phyloP scores from a whole-genome alignment of 2,888 invertebrate genomes.

The Beris morrisii region DNA sequence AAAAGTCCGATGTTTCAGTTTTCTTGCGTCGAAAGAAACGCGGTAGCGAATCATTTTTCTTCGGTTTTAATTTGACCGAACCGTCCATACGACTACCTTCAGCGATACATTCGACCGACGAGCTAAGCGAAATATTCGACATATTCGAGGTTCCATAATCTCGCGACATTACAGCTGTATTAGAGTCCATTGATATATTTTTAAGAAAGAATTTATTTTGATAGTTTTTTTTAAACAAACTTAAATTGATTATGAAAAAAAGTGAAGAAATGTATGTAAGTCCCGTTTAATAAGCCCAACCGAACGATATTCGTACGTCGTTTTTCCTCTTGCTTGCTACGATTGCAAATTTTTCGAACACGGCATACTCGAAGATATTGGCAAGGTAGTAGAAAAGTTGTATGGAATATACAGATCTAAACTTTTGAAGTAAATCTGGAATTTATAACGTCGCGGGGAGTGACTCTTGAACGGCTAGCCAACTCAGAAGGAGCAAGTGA shows the following conservation, averaged over 20 bases:
- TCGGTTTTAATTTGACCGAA: slow-evolving; percentile 9
- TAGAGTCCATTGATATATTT: slow-evolving; percentile 14
- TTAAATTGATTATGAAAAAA: slow-evolving; percentile 14
- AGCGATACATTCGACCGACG: slow-evolving; percentile 9
- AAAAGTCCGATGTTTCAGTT: neutral
- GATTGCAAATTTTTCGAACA: too few relatives aligned
- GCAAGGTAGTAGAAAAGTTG: too few relatives aligned
- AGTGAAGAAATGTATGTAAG: slow-evolving; percentile 7
- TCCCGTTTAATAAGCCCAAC: slow-evolving; percentile 21
- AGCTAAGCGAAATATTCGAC: slow-evolving; percentile 14
- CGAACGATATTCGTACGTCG: neutral
- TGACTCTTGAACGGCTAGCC: too few relatives aligned
- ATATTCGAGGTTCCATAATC: slow-evolving; percentile 18
- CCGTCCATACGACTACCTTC: slow-evolving; percentile 12
- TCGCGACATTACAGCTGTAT: slow-evolving; percentile 7
- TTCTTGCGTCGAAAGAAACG: slow-evolving; percentile 23
- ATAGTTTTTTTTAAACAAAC: slow-evolving; percentile 14
- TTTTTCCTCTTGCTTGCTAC: neutral
- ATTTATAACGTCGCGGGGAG: too few relatives aligned
- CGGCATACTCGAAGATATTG: too few relatives aligned
- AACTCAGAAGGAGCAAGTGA: too few relatives aligned
- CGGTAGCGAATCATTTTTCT: slow-evolving; percentile 20
- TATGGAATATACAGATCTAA: too few relatives aligned
- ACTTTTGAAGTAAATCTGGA: too few relatives aligned
- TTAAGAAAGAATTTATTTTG: neutral